These are phyloP conservation scores for Platysteira castanea DNA, from an alignment of 2,113 vertebrate species.

Conservation along the genomic window DNA sequence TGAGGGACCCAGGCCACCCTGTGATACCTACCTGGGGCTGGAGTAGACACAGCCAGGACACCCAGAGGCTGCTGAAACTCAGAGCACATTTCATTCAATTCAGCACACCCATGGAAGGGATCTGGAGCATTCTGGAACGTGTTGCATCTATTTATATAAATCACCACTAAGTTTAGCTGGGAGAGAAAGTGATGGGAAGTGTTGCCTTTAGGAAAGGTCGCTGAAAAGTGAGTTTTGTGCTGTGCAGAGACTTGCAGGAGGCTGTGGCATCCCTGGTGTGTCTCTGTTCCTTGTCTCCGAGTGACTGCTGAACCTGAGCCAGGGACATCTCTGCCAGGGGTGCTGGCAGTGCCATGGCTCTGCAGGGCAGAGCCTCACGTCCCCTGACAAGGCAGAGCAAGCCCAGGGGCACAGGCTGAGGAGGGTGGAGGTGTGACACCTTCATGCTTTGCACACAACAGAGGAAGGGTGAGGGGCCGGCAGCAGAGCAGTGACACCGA, in stretches of 20 bases:
- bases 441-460: rapidly evolving
- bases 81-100: background rate
- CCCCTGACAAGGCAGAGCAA: background rate
- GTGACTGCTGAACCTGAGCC: rapidly evolving
- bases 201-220: background rate
- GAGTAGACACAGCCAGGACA: background rate
- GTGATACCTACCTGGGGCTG: background rate
- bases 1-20: background rate
- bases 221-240: background rate
- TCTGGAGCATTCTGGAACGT: rapidly evolving
- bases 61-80: background rate
- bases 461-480: rapidly evolving
- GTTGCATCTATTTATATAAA: background rate
- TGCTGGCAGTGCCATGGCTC: rapidly evolving
- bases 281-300: background rate
- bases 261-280: rapidly evolving
- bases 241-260: background rate
- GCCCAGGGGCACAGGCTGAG: background rate
- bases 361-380: rapidly evolving
- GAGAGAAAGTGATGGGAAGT: background rate
- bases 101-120: background rate
- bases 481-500: rapidly evolving
- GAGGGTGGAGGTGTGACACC: rapidly evolving
- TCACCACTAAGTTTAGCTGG: background rate
- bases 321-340: background rate